Evolutionary conservation across 2,797 vertebrate genomes (phyloP), one percentile per base, ranked within the genome.

Genomic region (Gambelia wislizenii): DNA sequence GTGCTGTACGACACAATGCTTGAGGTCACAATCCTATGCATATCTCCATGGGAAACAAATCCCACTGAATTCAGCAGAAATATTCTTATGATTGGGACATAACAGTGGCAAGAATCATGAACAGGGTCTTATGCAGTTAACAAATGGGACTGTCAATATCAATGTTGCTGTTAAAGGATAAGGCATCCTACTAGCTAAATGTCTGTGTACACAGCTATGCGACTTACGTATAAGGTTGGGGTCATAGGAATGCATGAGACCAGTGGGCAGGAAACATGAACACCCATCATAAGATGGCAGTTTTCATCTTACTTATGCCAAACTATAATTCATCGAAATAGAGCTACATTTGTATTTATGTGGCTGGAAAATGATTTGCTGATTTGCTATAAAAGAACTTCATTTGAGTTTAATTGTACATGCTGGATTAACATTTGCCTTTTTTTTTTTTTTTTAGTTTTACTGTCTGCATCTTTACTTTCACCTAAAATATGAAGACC

Each of bases 281-380:
- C 44, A 90, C 64, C 3, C 16, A 18, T 49, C 39, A 44, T 36
- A 72, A 83, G 33, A 20, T 49, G 44, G 22, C 1, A 54, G 39
- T 44, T 47, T 76, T 76, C 44, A 14, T 44, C 14, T 47, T 49
- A 89, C 56, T n/a, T 44, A 89, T 83, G 30, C 13, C 78, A 89
- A 87, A 39, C 2, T 59, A n/a, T 6, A 70, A 86, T 12, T 33
- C 61, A 80, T 54, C 1, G 80, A 70, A 0, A 0, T 61, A 76
- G 84, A 36, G 42, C 13, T 27, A 59, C 18, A 6, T 67, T 36
- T 78, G 2, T 61, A 78, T 16, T 47, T 8, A 30, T 8, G 33
- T 3, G 14, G 30, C 0, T 64, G 70, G 42, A 39, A 56, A 30
- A 59, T 3, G 20, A 56, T 30, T 47, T 27, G 36, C 4, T 59